phyloP scores from a whole-genome alignment of 2,888 invertebrate species.

The Marronus borbonicus region DNA sequence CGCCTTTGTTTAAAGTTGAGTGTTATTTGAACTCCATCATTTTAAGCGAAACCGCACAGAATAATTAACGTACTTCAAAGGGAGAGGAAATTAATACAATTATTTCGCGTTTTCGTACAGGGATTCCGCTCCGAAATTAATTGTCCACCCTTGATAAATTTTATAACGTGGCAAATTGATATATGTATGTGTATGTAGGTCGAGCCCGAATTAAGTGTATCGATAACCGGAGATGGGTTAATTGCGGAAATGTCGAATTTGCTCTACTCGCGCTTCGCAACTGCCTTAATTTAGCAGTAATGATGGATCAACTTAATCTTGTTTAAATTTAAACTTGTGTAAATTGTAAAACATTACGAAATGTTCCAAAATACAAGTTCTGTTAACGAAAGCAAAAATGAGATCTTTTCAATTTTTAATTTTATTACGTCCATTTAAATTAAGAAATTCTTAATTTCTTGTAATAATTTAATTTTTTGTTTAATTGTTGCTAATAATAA shows the following conservation, averaged over 20 bases:
- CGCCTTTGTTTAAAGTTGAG: constrained; percentile 43
- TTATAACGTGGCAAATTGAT: neutral
- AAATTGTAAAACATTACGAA: no score
- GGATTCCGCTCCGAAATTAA: constrained; percentile 41
- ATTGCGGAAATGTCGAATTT: constrained; percentile 1
- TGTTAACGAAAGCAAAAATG: no score
- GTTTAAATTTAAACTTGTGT: no score
- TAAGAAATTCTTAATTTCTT: no score
- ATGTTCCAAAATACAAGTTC: no score
- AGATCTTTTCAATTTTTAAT: no score
- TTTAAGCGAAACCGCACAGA: constrained; percentile 48
- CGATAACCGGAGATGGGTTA: neutral
- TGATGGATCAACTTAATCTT: no score
- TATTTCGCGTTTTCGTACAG: constrained; percentile 35
- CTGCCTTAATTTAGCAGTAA: no score
- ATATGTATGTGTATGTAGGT: neutral
- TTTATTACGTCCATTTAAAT: no score
- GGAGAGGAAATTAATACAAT: constrained; percentile 47
- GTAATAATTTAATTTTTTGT: no score
- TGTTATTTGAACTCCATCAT: constrained; percentile 50
- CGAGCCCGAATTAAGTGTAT: neutral
- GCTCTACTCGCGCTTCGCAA: neutral
- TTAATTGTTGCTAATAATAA: no score
- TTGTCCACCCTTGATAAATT: constrained; percentile 44
- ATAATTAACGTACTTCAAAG: constrained; percentile 51